These are phyloP conservation scores for Hyles lineata DNA, from an alignment of 2,888 invertebrate species.

Conservation along the genomic window DNA sequence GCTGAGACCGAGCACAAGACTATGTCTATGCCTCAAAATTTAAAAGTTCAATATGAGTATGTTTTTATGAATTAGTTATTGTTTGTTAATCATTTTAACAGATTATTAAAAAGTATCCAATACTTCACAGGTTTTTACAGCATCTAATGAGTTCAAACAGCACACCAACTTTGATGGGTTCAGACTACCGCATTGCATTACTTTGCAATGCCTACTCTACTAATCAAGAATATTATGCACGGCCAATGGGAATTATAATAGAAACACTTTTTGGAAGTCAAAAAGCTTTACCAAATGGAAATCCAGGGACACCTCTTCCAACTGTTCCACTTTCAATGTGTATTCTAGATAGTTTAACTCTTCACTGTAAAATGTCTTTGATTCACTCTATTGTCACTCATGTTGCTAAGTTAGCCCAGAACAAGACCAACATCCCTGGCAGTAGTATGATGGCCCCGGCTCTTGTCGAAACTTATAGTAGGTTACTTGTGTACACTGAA, in stretches of 20 bases:
- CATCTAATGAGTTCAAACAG: constrained; percentile 91
- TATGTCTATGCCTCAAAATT: constrained; percentile 91
- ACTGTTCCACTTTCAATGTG: constrained; percentile 96
- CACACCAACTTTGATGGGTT: constrained; percentile 89
- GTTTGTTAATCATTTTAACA: neutral
- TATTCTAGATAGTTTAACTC: constrained; percentile 95
- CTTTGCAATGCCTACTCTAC: constrained; percentile 98
- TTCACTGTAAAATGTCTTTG: constrained; percentile 97
- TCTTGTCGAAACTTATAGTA: constrained; percentile 96
- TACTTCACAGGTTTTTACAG: constrained; percentile 89
- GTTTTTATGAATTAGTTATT: constrained; percentile 48
- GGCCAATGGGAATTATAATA: constrained; percentile 96
- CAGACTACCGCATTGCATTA: constrained; percentile 95
- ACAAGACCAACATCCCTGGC: constrained; percentile 91
- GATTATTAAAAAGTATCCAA: neutral
- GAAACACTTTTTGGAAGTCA: constrained; percentile 92
- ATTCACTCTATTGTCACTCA: constrained; percentile 93
- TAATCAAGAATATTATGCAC: constrained; percentile 94
- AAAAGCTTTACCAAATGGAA: constrained; percentile 82
- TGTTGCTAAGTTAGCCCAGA: constrained; percentile 95
- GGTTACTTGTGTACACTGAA: constrained; percentile 97
- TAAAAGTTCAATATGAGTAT: constrained; percentile 93
- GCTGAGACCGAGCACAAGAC: constrained; percentile 94
- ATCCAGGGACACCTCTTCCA: constrained; percentile 86
- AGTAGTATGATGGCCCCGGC: constrained; percentile 91